These are phyloP conservation scores for Paracyclopina nana DNA, from an alignment of 1,140 invertebrate species.

Conservation along the genomic window DNA sequence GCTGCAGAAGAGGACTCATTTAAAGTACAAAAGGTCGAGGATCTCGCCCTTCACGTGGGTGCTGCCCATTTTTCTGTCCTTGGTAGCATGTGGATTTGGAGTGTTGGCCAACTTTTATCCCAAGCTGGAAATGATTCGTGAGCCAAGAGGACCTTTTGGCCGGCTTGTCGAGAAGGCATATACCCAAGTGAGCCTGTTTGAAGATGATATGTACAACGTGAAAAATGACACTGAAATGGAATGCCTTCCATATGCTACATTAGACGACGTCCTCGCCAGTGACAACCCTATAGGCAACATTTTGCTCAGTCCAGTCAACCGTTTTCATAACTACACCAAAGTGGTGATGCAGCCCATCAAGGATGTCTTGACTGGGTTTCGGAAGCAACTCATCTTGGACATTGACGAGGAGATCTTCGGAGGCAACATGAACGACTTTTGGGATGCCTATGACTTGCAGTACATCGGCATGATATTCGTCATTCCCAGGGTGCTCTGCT, in stretches of 20 bases:
- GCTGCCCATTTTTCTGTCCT: conserved; percentile 11
- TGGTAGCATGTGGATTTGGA: conserved; percentile 12
- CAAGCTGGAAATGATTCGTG: conserved; percentile 1
- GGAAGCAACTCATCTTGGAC: conserved; percentile 12
- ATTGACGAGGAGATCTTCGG: conserved; percentile 13
- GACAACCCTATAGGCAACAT: neutral
- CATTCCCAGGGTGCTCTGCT: conserved; percentile 6
- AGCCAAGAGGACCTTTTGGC: conserved; percentile 11
- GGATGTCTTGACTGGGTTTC: conserved; percentile 3
- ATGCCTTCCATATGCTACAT: conserved; percentile 13
- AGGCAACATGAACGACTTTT: conserved; percentile 5
- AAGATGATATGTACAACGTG: conserved; percentile 1
- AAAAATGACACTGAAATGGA: conserved; percentile 3
- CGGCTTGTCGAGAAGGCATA: neutral
- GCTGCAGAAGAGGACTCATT: conserved; percentile 5
- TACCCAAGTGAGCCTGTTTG: neutral
- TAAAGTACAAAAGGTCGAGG: conserved; percentile 14
- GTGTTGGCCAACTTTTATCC: conserved; percentile 15
- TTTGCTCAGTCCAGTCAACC: conserved; percentile 5
- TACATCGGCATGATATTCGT: conserved; percentile 10
- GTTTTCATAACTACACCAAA: conserved; percentile 7
- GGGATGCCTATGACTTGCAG: neutral
- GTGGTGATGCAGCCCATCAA: conserved; percentile 1
- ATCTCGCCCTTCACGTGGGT: conserved; percentile 10
- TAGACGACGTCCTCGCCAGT: conserved; percentile 3